Percentiles rank a stretch among this genome's conserved stretches.
These are phyloP conservation scores for Anticlea derivata DNA, from an alignment of 2,888 invertebrate species.

Conservation along the genomic window DNA sequence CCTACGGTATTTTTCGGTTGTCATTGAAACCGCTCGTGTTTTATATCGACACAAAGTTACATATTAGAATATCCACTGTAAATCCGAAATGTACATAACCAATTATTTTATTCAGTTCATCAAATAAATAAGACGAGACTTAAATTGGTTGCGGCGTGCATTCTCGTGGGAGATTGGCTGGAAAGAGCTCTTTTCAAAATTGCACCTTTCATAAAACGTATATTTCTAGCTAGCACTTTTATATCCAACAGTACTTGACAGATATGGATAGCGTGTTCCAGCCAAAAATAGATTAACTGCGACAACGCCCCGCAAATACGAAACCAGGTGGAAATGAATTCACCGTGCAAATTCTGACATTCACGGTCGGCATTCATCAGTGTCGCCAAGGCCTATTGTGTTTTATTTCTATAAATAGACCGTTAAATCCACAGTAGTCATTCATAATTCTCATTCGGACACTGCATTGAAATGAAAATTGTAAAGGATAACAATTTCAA, in stretches of 20 bases:
- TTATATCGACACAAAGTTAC: too few species aligned
- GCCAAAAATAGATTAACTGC: constrained; percentile 36
- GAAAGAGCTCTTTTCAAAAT: too few species aligned
- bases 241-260: constrained; percentile 16
- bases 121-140: too few species aligned
- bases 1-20: too few species aligned
- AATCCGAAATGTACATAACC: too few species aligned
- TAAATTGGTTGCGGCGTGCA: too few species aligned
- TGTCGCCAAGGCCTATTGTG: constrained; percentile 14
- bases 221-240: constrained; percentile 13
- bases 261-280: constrained; percentile 25
- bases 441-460: neutral
- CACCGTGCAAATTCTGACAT: constrained; percentile 24
- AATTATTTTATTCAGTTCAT: too few species aligned
- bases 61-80: too few species aligned
- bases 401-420: constrained; percentile 27
- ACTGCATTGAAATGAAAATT: neutral
- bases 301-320: constrained; percentile 29
- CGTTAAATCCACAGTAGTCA: constrained; percentile 13
- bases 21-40: too few species aligned
- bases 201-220: neutral
- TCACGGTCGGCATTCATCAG: constrained; percentile 27
- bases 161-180: too few species aligned
- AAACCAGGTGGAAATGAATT: constrained; percentile 33
- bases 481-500: constrained; percentile 3